Evolutionary conservation across 2,797 vertebrate species (phyloP), one percentile per base, ranked within the genome.

Genomic region (Taenioides sp.): DNA sequence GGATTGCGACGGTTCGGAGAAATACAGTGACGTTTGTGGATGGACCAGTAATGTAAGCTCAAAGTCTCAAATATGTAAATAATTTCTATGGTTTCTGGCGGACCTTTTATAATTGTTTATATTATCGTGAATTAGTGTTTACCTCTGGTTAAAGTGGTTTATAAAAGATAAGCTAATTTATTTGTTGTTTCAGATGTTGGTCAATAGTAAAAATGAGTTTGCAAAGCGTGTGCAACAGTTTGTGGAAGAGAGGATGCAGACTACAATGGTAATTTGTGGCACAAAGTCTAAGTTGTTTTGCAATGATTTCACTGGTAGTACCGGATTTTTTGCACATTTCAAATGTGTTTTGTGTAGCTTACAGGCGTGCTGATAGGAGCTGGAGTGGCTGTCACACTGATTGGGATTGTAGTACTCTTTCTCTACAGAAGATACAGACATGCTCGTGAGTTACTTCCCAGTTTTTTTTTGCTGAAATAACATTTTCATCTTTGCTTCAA

Each of bases 361-460:
- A 94, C 94, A 0, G 97, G 97, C 55, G 94, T 96, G 60, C 87
- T 94, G 22, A 95, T 97, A 7, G 97, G 97, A 63, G 96, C 94
- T 2, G 90, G 89, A 6, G 91, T 95, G 0, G 94, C 95, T 0
- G 79, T 98, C n/a, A 78, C 85, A 1, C 86, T 97, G 1, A 92
- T 95, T 27, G 94, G 95, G 5, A 77, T 96, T 49, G 75, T 94
- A 23, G 85, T 97, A 67, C 94, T 96, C 67, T 92, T 97, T 18
- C 73, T 96, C 47, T 97, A 96, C 79, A 91, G 94, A 84, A 95
- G 87, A 89, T 84, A 93, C 82, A 95, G 90, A 63, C 92, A 78
- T 2, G 85, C 94, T 0, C 93, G 95, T 99, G 86, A 96, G 97
- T 96, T 68, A 47, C 72, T 65, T 63, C 34, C 12, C 70, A 0